Base-by-base conservation (phyloP, 2,888 invertebrate species). In the Macrophya alboannulata region DNA sequence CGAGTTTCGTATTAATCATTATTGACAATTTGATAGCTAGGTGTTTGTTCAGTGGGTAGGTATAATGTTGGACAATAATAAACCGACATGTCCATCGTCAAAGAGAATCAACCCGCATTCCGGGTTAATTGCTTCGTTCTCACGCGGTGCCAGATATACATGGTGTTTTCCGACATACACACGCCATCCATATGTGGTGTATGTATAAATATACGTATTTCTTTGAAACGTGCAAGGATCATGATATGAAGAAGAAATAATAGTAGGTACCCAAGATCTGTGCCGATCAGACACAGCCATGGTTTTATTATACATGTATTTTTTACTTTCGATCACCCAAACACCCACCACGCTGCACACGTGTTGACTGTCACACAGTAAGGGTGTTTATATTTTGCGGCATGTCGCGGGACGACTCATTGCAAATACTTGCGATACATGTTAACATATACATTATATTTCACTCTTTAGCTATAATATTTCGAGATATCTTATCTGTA, bases 401-500 rank as follows among this genome's bases (percentile, higher is more conserved):
- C 12, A 15, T 37, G 15, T 31, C 2, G 45, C 43, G 21, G 43
- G 25, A 43, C 12, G 25, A n/a, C 43, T 74, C 12, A 48, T 68
- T 45, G 45, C 25, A 21, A 45, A 74, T 74, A 74, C 25, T 74
- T 21, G 45, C 17, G 45, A 74, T 74, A 72, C 43, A 72, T 68
- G 45, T 74, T 45, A 45, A 74, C 43, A 74, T 45, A 48, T 15
- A 74, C 74, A 45, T 74, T 74, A 25, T 37, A 62, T 25, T 72
- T 72, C 31, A 72, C 71, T 72, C 31, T 72, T 21, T n/a, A 72
- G 15, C n/a, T 74, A 74, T 48, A 68, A 17, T 74, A 74, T 45
- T 21, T 45, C 43, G 43, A 31, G 45, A 43, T 3, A 21, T 21
- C 43, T 1, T 74, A 74, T 21, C 15, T 40, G 8, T 71, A 71